These are phyloP conservation scores for Lasioglossum lativentre DNA, from an alignment of 2,888 invertebrate species.

Conservation along the genomic window DNA sequence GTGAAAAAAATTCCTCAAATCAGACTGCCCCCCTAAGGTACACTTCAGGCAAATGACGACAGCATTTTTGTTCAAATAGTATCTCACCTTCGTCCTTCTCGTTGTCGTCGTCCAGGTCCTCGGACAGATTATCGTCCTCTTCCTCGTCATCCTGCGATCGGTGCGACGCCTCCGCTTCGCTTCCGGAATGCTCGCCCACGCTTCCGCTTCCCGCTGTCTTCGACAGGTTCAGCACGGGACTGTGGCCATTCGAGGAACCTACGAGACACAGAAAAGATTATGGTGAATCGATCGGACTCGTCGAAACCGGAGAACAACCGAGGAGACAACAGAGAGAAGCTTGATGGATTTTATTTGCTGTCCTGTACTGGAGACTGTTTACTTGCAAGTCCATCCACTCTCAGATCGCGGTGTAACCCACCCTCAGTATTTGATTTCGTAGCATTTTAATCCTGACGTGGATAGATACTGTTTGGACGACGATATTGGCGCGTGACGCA, in stretches of 20 bases:
- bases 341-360: conserved; percentile 83
- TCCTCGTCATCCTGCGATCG: conserved; percentile 91
- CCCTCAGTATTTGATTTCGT: conserved; percentile 80
- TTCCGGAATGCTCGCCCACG: conserved; percentile 87
- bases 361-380: conserved; percentile 48
- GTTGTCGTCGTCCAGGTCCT: conserved; percentile 94
- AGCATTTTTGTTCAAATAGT: neutral
- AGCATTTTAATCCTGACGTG: conserved; percentile 84
- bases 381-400: neutral
- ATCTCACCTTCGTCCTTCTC: conserved; percentile 91
- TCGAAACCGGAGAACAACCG: neutral
- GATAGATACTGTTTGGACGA: conserved; percentile 84
- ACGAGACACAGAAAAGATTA: conserved; percentile 60
- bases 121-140: conserved; percentile 95
- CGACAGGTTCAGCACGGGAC: conserved; percentile 96
- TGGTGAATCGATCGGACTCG: conserved; percentile 26
- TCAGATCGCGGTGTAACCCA: conserved; percentile 55
- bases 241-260: conserved; percentile 95
- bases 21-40: no score
- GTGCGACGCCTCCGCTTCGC: conserved; percentile 88
- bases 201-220: conserved; percentile 94
- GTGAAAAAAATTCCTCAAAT: no score
- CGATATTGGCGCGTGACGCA: conserved; percentile 65
- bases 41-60: no score
- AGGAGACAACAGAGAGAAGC: conserved; percentile 64